Percentiles rank a stretch among this genome's conserved stretches.
phyloP scores from a whole-genome alignment of 2,797 vertebrate species.

The Artibeus lituratus region DNA sequence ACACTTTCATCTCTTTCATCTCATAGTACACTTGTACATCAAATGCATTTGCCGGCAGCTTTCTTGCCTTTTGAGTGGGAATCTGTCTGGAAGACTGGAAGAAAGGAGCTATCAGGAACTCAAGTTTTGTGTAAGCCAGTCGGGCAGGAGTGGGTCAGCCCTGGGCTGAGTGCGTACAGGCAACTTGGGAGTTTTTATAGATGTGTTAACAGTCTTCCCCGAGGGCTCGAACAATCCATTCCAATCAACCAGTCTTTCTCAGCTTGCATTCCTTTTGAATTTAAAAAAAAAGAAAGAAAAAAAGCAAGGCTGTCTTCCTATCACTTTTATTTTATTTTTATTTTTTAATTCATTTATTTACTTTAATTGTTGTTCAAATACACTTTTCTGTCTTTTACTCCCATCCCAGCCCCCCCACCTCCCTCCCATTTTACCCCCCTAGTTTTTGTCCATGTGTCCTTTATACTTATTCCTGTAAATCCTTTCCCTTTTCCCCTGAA shows the following conservation, averaged over 20 bases:
- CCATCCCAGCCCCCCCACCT: too few relatives aligned
- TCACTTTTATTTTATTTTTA: neutral
- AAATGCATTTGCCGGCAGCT: constrained; percentile 38
- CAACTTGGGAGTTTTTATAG: neutral
- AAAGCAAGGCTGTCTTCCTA: constrained; percentile 5
- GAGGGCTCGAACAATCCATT: neutral
- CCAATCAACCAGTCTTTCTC: constrained; percentile 7
- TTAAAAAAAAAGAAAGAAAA: constrained; percentile 39
- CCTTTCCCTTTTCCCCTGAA: too few relatives aligned
- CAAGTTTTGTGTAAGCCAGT: neutral
- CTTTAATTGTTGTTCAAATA: too few relatives aligned
- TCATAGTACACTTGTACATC: neutral
- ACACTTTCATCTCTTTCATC: constrained; percentile 67
- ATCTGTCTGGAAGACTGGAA: neutral
- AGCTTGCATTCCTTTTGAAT: neutral
- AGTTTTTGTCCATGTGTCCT: too few relatives aligned
- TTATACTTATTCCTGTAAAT: too few relatives aligned
- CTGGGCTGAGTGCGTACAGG: neutral
- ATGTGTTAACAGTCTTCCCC: neutral
- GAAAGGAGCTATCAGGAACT: neutral
- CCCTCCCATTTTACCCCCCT: too few relatives aligned
- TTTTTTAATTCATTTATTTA: too few relatives aligned
- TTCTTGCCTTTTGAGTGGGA: neutral
- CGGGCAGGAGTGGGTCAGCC: neutral
- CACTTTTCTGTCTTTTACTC: too few relatives aligned